phyloP scores from a whole-genome alignment of 2,888 invertebrate species.

The Eremobia ochroleuca region DNA sequence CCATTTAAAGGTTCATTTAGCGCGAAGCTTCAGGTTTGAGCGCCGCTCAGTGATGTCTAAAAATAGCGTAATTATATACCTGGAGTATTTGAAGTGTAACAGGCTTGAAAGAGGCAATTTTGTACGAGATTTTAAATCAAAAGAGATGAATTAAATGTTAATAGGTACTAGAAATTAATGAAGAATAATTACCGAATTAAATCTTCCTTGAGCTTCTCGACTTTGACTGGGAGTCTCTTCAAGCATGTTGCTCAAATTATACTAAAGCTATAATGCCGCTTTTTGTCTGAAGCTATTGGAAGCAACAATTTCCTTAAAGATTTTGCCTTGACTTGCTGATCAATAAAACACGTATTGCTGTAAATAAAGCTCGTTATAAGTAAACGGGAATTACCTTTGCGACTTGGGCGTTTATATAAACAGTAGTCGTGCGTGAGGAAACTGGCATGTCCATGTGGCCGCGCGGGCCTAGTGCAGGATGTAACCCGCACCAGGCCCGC shows the following conservation, averaged over 20 bases:
- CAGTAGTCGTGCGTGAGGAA: background rate
- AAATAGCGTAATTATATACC: conserved; percentile 56
- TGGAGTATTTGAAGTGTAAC: conserved; percentile 43
- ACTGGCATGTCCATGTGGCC: background rate
- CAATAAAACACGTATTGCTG: conserved; percentile 3
- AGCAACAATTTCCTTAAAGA: background rate
- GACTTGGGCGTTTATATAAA: background rate
- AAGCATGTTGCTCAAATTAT: conserved; percentile 42
- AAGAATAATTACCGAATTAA: conserved; percentile 54
- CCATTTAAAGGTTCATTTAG: conserved; percentile 53
- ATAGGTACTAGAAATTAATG: conserved; percentile 51
- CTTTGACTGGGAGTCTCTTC: conserved; percentile 35
- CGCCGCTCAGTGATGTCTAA: conserved; percentile 41
- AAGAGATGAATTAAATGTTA: conserved; percentile 48
- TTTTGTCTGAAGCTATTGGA: background rate
- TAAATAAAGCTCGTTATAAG: background rate
- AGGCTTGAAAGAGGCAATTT: conserved; percentile 42
- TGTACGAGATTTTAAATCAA: conserved; percentile 47
- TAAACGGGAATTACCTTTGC: background rate
- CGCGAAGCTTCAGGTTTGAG: conserved; percentile 39
- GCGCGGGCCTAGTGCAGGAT: too few relatives aligned
- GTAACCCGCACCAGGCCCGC: too few relatives aligned
- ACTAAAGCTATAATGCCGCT: conserved; percentile 28
- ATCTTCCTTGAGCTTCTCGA: conserved; percentile 33
- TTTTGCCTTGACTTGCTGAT: conserved; percentile 9